Percentiles rank a stretch among this genome's conserved stretches.
Conservation (phyloP, 2,888 invertebrate genomes). For the Heteromurus nitidus region DNA sequence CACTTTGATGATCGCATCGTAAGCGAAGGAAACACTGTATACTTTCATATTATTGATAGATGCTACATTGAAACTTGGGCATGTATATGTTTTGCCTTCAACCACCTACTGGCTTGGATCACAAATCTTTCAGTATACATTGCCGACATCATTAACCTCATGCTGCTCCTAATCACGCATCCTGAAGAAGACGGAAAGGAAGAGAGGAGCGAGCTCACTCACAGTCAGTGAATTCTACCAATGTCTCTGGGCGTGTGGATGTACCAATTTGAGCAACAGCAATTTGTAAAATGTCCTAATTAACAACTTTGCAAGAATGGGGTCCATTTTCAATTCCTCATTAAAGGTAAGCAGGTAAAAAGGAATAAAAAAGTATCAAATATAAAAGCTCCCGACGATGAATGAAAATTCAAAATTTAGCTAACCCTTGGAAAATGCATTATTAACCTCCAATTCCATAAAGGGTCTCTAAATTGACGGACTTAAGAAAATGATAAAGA, state of each 20-base stretch:
- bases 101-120: constrained; percentile 58
- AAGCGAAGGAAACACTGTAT: background rate
- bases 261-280: constrained; percentile 49
- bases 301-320: too few species aligned
- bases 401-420: too few species aligned
- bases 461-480: too few species aligned
- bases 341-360: too few species aligned
- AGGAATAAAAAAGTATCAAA: too few species aligned
- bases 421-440: too few species aligned
- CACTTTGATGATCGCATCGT: background rate
- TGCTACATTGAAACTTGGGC: constrained; percentile 26
- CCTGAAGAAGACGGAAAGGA: constrained; percentile 27
- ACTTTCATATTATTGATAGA: background rate
- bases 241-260: constrained; percentile 36
- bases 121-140: constrained; percentile 63
- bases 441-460: too few species aligned
- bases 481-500: too few species aligned
- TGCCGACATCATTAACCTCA: constrained; percentile 64
- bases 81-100: constrained; percentile 49
- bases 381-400: too few species aligned
- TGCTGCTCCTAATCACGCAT: constrained; percentile 62
- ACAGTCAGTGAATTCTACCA: too few species aligned
- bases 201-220: too few species aligned
- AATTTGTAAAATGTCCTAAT: constrained; percentile 55
- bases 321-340: too few species aligned